Conservation (phyloP, 2,113 vertebrate species). For the Pterocles burchelli region DNA sequence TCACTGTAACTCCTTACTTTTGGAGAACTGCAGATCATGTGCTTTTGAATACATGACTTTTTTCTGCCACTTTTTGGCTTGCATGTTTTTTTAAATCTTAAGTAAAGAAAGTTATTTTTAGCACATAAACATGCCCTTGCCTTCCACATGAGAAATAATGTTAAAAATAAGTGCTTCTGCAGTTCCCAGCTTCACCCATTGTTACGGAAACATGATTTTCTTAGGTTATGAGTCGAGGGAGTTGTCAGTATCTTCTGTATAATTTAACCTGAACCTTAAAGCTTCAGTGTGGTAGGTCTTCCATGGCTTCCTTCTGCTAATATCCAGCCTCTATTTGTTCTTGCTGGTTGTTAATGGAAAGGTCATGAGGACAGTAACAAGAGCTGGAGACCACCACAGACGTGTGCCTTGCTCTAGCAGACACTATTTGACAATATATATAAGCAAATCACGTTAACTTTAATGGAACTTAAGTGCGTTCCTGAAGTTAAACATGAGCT, state of each 20-base stretch:
- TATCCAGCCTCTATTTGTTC: background rate
- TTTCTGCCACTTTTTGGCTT: background rate
- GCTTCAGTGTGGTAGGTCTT: background rate
- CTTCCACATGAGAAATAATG: background rate
- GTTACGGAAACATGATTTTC: background rate
- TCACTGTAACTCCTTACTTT: background rate
- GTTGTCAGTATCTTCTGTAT: background rate
- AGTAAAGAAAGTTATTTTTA: background rate
- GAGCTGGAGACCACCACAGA: background rate
- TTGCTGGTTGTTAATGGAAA: background rate
- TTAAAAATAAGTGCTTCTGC: background rate
- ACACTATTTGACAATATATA: background rate
- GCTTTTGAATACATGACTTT: background rate
- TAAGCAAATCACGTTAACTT: background rate
- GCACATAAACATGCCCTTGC: background rate
- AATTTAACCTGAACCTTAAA: background rate
- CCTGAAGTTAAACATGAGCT: background rate
- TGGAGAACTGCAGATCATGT: background rate
- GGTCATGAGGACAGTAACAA: background rate
- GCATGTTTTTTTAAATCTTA: background rate
- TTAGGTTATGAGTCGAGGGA: background rate
- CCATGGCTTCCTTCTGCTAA: background rate
- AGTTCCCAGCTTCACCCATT: background rate
- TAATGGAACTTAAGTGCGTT: background rate
- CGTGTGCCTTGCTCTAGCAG: background rate